Conservation (phyloP, 1,140 invertebrate species). For the Drosophila sechellia region DNA sequence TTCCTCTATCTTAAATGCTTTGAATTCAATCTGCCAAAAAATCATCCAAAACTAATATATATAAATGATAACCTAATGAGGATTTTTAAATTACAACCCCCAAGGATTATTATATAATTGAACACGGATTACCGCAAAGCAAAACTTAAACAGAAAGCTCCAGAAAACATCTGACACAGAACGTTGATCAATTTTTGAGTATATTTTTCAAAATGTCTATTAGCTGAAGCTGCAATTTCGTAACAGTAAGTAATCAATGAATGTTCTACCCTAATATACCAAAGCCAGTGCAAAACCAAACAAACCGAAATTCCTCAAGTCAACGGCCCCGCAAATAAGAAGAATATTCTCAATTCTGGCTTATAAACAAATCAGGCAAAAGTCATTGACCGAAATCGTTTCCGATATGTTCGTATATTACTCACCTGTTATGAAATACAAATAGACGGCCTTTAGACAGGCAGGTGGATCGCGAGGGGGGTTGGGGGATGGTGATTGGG, state of each 20-base stretch:
- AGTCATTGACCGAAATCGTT: constrained; percentile 81
- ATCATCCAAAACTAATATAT: not conserved
- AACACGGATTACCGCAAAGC: constrained; percentile 31
- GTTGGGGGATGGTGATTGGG: not conserved
- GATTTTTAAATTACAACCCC: constrained; percentile 22
- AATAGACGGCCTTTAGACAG: constrained; percentile 59
- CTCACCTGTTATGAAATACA: constrained; percentile 79
- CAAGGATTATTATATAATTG: constrained; percentile 24
- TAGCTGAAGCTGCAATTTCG: constrained; percentile 63
- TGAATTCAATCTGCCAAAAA: not conserved
- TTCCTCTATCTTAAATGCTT: not conserved
- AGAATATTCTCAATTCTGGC: constrained; percentile 71
- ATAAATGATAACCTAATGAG: constrained; percentile 27
- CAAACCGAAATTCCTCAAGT: constrained; percentile 60
- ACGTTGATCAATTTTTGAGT: constrained; percentile 20
- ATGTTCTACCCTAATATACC: constrained; percentile 42
- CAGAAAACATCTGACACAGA: constrained; percentile 10
- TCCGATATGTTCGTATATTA: constrained; percentile 70
- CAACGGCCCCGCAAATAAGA: constrained; percentile 66
- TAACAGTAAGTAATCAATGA: constrained; percentile 70
- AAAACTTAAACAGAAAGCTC: not conserved
- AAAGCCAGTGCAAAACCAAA: constrained; percentile 30
- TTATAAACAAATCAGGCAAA: constrained; percentile 80
- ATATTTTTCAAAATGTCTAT: constrained; percentile 44
- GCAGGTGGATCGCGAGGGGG: not conserved